Base-by-base conservation (phyloP, 2,797 vertebrate genomes). In the Sebastiscus albofasciatus region DNA sequence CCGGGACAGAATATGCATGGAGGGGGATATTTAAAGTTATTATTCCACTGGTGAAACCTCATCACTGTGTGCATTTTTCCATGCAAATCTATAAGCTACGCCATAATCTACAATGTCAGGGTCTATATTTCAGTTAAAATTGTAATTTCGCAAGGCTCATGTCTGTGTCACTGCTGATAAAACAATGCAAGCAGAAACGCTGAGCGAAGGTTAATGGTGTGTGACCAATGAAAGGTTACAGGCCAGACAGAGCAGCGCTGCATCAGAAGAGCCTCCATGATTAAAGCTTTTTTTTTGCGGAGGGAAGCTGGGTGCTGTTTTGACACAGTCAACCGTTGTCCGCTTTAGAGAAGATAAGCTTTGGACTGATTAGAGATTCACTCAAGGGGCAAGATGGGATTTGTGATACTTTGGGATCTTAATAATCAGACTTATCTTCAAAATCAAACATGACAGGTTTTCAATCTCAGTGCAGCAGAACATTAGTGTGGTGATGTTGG, bases 161-260 rank as follows among this genome's bases (percentile, higher is more conserved):
- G 77, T 81, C 33, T 76, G 85, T 76, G 80, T 81, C 75, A 68
- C 13, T 75, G 71, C 77, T 83, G 86, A 89, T 87, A 75, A 88
- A 91, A 81, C 77, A 61, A 67, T 59, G 69, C 55, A 62, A 70
- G 27, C 68, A 67, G 82, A 88, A 55, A 82, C 29, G 42, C 61
- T 80, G 80, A 91, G 74, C 22, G 18, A 60, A 88, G 88, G 89
- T 92, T 93, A 90, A 91, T 92, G 83, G 84, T 67, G 86, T 83
- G 86, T 85, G 86, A 89, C 86, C 83, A 67, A 65, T 69, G 49
- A 81, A 86, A 83, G 83, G 81, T 83, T 86, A 73, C 59, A 62
- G 78, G 77, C 73, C 75, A 80, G 62, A 68, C 72, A 36, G 73
- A 65, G 78, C 77, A 56, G 82, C 2, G 20, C 69, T 29, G 75